phyloP scores from a whole-genome alignment of 2,797 vertebrate genomes.

The Acipenser oxyrinchus region DNA sequence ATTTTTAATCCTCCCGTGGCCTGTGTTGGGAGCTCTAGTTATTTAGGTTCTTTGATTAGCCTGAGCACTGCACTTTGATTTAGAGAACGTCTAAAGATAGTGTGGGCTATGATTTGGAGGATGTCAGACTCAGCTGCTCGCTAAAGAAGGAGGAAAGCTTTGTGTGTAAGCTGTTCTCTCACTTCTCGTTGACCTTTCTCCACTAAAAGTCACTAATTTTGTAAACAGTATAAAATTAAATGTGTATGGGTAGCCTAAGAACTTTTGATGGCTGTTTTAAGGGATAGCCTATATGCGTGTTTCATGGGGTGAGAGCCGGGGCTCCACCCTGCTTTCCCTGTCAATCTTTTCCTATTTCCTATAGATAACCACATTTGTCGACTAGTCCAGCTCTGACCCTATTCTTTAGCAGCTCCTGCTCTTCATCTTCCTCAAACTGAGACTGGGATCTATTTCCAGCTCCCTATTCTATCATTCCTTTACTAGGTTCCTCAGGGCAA shows the following conservation, averaged over 20 bases:
- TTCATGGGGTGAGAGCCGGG: too few species aligned
- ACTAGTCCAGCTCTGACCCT: too few species aligned
- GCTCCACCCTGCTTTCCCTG: too few species aligned
- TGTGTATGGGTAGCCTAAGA: neutral
- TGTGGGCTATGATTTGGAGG: constrained; percentile 66
- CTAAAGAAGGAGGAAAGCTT: constrained; percentile 55
- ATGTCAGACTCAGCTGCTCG: constrained; percentile 59
- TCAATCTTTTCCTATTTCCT: too few species aligned
- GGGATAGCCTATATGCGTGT: constrained; percentile 11
- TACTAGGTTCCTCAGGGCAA: too few species aligned
- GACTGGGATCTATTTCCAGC: too few species aligned
- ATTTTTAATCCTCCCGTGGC: constrained; percentile 98
- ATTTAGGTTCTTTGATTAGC: constrained; percentile 99
- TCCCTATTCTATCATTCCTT: too few species aligned
- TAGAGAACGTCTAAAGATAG: constrained; percentile 86
- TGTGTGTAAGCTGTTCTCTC: constrained; percentile 50
- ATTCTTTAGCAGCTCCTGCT: too few species aligned
- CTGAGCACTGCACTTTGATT: constrained; percentile 88
- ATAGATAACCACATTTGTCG: too few species aligned
- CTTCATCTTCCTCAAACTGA: too few species aligned
- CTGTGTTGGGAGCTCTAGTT: constrained; percentile 87
- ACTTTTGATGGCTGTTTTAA: neutral
- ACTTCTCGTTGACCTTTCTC: constrained; percentile 58
- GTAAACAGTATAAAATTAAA: constrained; percentile 9
- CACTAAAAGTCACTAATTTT: constrained; percentile 30